phyloP scores from a whole-genome alignment of 2,797 vertebrate species.

The Chromobotia macracanthus region DNA sequence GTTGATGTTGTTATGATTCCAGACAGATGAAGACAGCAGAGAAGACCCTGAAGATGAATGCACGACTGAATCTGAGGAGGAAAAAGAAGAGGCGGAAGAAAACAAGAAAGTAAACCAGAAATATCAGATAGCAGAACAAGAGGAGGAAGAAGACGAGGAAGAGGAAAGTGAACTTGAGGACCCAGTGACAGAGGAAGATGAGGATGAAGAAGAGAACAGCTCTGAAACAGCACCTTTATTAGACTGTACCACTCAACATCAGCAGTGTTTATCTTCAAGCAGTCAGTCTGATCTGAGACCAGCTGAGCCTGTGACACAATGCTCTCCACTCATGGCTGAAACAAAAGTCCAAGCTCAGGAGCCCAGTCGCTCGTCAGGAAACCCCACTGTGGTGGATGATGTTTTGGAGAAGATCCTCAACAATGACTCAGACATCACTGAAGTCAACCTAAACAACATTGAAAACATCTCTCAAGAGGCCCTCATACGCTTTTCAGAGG shows the following conservation, averaged over 20 bases:
- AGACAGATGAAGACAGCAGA: constrained; percentile 71
- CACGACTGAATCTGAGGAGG: constrained; percentile 72
- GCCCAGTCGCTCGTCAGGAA: constrained; percentile 78
- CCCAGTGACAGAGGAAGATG: constrained; percentile 60
- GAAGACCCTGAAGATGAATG: constrained; percentile 75
- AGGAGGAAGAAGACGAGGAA: constrained; percentile 52
- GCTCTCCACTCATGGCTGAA: constrained; percentile 66
- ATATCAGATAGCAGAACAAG: neutral
- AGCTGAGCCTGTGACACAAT: constrained; percentile 70
- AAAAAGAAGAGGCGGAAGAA: constrained; percentile 71
- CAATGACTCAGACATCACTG: constrained; percentile 85
- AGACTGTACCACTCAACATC: constrained; percentile 18
- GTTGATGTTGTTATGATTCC: constrained; percentile 52
- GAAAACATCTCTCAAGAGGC: constrained; percentile 83
- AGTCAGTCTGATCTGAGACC: constrained; percentile 63
- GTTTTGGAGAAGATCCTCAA: constrained; percentile 82
- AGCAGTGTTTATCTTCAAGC: constrained; percentile 11
- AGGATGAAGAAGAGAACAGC: constrained; percentile 51
- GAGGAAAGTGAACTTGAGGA: constrained; percentile 59
- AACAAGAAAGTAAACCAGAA: constrained; percentile 41
- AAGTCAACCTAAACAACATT: constrained; percentile 96
- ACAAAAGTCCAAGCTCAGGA: constrained; percentile 58
- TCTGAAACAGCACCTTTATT: constrained; percentile 49
- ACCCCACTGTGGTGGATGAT: constrained; percentile 92
- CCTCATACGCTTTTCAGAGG: constrained; percentile 87